Base-by-base conservation (phyloP, 2,888 invertebrate species). In the Apoderus coryli region DNA sequence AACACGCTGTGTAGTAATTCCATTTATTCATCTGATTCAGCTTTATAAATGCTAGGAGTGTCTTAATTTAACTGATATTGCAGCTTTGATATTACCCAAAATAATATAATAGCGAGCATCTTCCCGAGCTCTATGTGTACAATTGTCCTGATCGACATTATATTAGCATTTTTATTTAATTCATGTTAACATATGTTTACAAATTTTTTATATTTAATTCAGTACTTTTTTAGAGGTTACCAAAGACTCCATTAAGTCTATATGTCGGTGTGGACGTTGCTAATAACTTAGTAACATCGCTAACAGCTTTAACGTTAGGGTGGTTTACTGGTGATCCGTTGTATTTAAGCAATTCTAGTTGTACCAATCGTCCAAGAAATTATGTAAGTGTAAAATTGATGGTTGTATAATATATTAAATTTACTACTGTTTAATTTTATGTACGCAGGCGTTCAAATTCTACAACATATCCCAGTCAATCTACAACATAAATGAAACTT, bases 241-340 rank as follows among this genome's bases (percentile, higher is more conserved):
- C 50, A 3, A 49, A 60, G 36, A 54, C 51, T 38, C 60, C 67
- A 31, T 42, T 64, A 15, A 58, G 65, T 11, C 50, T 74, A 11
- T 76, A 76, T 47, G 69, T 76, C 7, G 69, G 76, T 26, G 78
- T 81, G 7, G 55, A 64, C 7, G 52, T 57, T 10, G 57, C 53
- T 40, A 41, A 54, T 10, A 63, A 63, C 47, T 49, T 56, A 19
- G 61, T 69, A 6, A 66, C 76, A 1, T 60, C 59, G 15, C 59
- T 71, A 31, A 71, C 74, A 0, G 69, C 68, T 1, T 65, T 71
- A 35, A 55, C 76, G 26, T 50, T 79, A 3, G 72, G 70, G 3
- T 61, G 73, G 47, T 61, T 78, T 9, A 69, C 72, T 2, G 73
- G 73, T n/a, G 50, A 59, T 1, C 37, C 56, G 10, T 25, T 45